Evolutionary conservation across 2,797 vertebrate species (phyloP).

Genomic region (Brachymystax lenok): DNA sequence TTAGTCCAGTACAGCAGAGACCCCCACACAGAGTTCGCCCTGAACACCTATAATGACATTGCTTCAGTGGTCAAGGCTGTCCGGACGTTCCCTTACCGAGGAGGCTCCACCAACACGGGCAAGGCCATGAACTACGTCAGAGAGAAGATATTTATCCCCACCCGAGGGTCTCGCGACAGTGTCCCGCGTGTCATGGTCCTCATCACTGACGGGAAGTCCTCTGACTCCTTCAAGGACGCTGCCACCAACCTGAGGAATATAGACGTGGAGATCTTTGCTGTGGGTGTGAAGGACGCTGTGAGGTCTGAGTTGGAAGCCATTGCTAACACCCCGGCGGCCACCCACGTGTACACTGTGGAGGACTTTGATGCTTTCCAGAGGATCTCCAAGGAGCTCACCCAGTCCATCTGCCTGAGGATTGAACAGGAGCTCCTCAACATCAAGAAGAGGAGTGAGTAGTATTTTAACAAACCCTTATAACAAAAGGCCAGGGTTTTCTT

Average conservation of each 20-base stretch:
- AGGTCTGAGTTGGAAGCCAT: constrained; percentile 94
- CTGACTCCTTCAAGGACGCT: constrained; percentile 93
- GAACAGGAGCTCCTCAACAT: constrained; percentile 95
- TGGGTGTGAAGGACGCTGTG: constrained; percentile 97
- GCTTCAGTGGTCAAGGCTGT: constrained; percentile 90
- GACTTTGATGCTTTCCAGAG: constrained; percentile 98
- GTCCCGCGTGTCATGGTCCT: constrained; percentile 98
- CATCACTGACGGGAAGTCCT: constrained; percentile 98
- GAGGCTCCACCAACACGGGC: constrained; percentile 98
- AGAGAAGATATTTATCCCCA: constrained; percentile 88
- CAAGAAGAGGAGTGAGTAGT: constrained; percentile 89
- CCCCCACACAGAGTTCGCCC: constrained; percentile 92
- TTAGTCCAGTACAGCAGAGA: constrained; percentile 98
- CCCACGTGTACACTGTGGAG: constrained; percentile 95
- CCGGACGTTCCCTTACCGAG: constrained; percentile 94
- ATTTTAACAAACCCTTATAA: neutral
- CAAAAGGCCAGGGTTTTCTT: constrained; percentile 5
- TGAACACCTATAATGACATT: constrained; percentile 90
- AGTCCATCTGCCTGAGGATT: constrained; percentile 96
- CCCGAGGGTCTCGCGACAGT: constrained; percentile 88
- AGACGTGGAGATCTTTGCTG: constrained; percentile 98
- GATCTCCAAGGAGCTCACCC: constrained; percentile 97
- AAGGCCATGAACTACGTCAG: constrained; percentile 96
- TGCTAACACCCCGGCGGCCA: constrained; percentile 87
- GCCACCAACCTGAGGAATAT: constrained; percentile 87